A percentile compares a stretch with the other conserved stretches of the same genome.
phyloP scores from a whole-genome alignment of 2,797 vertebrate species.

The Enteromius treurensis region DNA sequence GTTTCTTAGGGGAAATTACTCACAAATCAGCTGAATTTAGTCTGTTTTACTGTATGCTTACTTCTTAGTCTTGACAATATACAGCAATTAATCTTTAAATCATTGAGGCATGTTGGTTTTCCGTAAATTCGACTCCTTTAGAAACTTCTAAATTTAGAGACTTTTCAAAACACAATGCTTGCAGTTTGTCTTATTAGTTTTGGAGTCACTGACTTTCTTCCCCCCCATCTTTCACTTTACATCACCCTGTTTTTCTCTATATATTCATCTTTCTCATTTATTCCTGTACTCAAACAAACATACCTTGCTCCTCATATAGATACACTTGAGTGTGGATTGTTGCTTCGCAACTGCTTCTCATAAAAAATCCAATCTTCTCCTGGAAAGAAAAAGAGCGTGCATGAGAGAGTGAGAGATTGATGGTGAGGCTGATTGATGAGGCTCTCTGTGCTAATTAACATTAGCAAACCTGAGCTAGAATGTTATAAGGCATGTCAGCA shows the following conservation, averaged over 20 bases:
- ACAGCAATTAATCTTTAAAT: slow-evolving; percentile 8
- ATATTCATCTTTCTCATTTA: not conserved
- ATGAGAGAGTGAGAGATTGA: not conserved
- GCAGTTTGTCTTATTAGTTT: not conserved
- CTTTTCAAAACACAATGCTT: not conserved
- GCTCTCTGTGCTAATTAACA: slow-evolving; percentile 54
- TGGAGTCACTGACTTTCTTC: not conserved
- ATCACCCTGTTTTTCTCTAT: not conserved
- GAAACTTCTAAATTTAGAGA: not conserved
- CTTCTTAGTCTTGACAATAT: not conserved
- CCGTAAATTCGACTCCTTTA: not conserved
- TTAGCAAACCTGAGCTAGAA: slow-evolving; percentile 38
- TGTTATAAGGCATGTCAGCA: slow-evolving; percentile 23
- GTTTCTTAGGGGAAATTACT: not conserved
- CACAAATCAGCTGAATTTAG: not conserved
- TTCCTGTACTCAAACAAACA: not conserved
- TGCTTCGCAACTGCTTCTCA: slow-evolving; percentile 7
- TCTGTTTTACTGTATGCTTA: not conserved
- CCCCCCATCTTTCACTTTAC: not conserved
- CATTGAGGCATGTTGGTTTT: not conserved
- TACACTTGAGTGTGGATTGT: slow-evolving; percentile 17
- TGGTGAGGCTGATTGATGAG: slow-evolving; percentile 45
- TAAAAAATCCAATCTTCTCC: slow-evolving; percentile 13
- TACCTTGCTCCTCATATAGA: not conserved
- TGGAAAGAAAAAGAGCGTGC: not conserved